These are phyloP conservation scores for Sylvietta virens DNA, from an alignment of 2,113 vertebrate genomes.

Conservation along the genomic window DNA sequence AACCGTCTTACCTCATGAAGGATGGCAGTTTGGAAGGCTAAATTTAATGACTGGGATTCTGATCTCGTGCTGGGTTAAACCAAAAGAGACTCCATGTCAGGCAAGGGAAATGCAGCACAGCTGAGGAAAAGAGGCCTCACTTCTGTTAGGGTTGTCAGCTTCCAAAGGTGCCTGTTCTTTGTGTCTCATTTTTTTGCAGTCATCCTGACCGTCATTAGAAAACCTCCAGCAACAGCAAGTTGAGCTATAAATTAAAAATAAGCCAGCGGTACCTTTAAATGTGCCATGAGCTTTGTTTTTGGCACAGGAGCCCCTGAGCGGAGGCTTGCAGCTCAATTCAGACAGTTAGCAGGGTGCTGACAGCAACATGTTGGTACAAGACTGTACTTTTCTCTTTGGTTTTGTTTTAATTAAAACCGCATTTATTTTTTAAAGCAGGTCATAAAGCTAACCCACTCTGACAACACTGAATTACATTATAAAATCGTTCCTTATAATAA, in stretches of 20 bases:
- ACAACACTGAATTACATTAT: constrained; percentile 60
- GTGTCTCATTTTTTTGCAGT: background rate
- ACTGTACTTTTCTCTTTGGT: constrained; percentile 51
- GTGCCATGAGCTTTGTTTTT: constrained; percentile 31
- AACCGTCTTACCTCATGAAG: constrained; percentile 10
- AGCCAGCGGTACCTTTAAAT: constrained; percentile 45
- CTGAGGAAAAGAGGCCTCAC: background rate
- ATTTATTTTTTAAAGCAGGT: constrained; percentile 67
- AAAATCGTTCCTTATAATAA: constrained; percentile 51
- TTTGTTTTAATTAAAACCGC: constrained; percentile 71
- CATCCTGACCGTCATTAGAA: background rate
- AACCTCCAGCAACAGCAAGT: constrained; percentile 3
- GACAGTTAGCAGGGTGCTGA: constrained; percentile 68
- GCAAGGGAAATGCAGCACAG: background rate
- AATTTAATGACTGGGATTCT: constrained; percentile 34
- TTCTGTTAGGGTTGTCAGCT: background rate
- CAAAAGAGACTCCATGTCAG: background rate
- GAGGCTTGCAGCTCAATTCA: constrained; percentile 51
- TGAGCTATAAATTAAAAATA: constrained; percentile 44
- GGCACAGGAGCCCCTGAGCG: background rate
- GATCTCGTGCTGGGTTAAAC: background rate
- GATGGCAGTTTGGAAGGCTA: constrained; percentile 24
- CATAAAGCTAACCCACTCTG: constrained; percentile 64
- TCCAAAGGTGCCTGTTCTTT: background rate
- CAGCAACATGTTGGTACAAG: constrained; percentile 70